A percentile compares a stretch with the other conserved stretches of the same genome.
phyloP scores from a whole-genome alignment of 2,113 vertebrate genomes.

The Glareola pratincola region DNA sequence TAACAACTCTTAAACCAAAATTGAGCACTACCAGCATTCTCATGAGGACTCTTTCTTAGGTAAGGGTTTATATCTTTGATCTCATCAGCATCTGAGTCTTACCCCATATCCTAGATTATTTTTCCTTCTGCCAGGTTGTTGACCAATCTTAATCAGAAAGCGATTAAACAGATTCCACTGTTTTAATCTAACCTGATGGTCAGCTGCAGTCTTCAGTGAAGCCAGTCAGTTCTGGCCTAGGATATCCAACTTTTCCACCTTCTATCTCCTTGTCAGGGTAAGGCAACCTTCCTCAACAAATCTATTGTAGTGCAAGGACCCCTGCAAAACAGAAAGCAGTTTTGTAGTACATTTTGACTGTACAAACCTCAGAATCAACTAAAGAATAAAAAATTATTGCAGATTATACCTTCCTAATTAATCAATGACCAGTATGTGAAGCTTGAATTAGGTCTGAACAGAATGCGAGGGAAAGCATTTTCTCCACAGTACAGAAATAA shows the following conservation, averaged over 20 bases:
- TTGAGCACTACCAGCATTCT: not conserved
- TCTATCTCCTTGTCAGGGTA: not conserved
- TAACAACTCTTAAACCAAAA: not conserved
- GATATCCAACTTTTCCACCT: not conserved
- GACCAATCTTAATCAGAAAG: not conserved
- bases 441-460: not conserved
- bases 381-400: not conserved
- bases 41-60: not conserved
- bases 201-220: not conserved
- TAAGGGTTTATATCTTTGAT: not conserved
- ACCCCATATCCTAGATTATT: not conserved
- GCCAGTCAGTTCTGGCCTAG: not conserved
- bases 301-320: not conserved
- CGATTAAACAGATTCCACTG: not conserved
- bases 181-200: not conserved
- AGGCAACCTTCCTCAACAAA: not conserved
- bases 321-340: not conserved
- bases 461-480: not conserved
- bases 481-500: not conserved
- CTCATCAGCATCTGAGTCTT: not conserved
- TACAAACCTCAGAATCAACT: not conserved
- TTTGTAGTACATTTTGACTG: not conserved
- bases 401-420: not conserved
- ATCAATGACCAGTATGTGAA: not conserved
- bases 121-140: not conserved